Evolutionary conservation across 2,888 invertebrate genomes (phyloP), one percentile per base, ranked within the genome.

Genomic region (Lithophane leautieri): DNA sequence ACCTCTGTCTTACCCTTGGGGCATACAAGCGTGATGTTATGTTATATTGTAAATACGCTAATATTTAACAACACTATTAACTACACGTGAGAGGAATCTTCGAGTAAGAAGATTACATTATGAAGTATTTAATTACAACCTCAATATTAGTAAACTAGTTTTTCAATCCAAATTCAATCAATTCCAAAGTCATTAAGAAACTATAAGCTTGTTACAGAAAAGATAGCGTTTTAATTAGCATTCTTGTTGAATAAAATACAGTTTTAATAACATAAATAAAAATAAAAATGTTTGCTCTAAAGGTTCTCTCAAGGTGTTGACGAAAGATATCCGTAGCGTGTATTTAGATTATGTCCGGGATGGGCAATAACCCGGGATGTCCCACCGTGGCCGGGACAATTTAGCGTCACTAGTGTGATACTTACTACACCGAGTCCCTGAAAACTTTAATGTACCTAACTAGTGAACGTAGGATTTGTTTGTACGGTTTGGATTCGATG

Each of bases 371-470:
- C n/a, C 72, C 68, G 74, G 78, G 56, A 76, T 58, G 50, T 77
- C 14, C 28, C 25, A 42, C 47, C 42, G 34, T 6, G 4, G 7
- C 58, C 19, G 76, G 28, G 52, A 81, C 50, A 52, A 40, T 54
- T 73, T 76, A 56, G 44, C 85, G 11, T 86, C 84, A 74, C 86
- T 86, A 79, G 44, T 70, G 47, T 25, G 70, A 25, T 42, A 65
- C 65, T 50, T 42, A 58, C 19, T 54, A 40, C 22, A 61, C 44
- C 6, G 61, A 61, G 72, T 58, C 56, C 78, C 42, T 52, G 54
- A 70, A 54, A 83, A 80, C 68, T 82, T 74, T 44, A 66, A 76
- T 79, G n/a, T n/a, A n/a, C n/a, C 60, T 61, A 25, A 67, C 74
- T 34, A 67, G 63, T 65, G 42, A 66, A 74, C 40, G 34, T 52